Evolutionary conservation across 2,797 vertebrate species (phyloP).

Genomic region (Chelon auratus): DNA sequence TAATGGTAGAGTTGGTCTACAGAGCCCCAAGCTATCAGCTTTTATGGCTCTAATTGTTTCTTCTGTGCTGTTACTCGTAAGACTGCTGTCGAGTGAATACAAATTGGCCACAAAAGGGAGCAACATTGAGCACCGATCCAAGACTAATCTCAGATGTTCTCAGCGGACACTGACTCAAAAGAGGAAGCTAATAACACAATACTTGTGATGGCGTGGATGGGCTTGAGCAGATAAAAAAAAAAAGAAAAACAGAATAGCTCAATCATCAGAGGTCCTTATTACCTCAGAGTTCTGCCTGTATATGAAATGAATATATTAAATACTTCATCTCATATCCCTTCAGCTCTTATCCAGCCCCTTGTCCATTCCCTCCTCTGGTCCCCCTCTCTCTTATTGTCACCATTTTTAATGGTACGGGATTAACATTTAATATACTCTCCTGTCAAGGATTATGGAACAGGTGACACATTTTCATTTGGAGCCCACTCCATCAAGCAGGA

Average conservation of each 20-base stretch:
- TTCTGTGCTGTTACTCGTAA: constrained; percentile 71
- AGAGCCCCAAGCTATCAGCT: constrained; percentile 67
- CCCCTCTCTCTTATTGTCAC: constrained; percentile 41
- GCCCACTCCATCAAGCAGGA: constrained; percentile 47
- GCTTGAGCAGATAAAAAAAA: constrained; percentile 12
- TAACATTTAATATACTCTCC: constrained; percentile 77
- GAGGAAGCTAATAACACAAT: constrained; percentile 57
- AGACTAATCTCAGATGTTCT: constrained; percentile 68
- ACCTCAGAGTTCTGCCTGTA: constrained; percentile 34
- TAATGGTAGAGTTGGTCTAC: constrained; percentile 71
- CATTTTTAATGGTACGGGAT: constrained; percentile 72
- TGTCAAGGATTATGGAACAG: constrained; percentile 75
- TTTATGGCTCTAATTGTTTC: constrained; percentile 80
- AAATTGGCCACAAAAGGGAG: constrained; percentile 71
- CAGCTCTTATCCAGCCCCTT: constrained; percentile 12
- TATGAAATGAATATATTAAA: constrained; percentile 11
- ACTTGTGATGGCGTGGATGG: constrained; percentile 31
- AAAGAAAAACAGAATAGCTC: constrained; percentile 22
- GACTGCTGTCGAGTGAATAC: constrained; percentile 71
- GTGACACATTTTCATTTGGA: constrained; percentile 75
- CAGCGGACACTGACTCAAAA: constrained; percentile 50
- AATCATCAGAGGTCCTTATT: constrained; percentile 47
- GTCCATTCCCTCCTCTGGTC: background rate
- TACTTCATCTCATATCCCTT: constrained; percentile 27
- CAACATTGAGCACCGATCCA: constrained; percentile 59